A percentile compares a stretch with the other conserved stretches of the same genome.
Evolutionary conservation across 2,113 vertebrate species (phyloP).

Genomic region (Helogale parvula): DNA sequence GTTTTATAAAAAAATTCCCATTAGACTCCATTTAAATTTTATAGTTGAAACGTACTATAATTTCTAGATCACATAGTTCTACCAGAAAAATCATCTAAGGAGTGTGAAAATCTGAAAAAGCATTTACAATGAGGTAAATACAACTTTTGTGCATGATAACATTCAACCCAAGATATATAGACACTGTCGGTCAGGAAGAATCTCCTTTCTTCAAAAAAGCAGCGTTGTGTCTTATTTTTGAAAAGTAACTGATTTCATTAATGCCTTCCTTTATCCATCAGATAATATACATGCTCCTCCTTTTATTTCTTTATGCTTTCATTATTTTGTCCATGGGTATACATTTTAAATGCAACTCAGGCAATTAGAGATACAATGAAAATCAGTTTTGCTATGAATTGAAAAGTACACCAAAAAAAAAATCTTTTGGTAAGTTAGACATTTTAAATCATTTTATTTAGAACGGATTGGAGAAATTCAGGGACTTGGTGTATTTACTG

Average conservation of each 20-base stretch:
- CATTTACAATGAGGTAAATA: not conserved
- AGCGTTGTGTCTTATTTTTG: not conserved
- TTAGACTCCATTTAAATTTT: not conserved
- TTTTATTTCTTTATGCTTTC: not conserved
- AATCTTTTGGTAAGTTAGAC: not conserved
- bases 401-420: not conserved
- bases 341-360: not conserved
- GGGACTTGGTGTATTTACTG: rapidly evolving
- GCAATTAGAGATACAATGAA: not conserved
- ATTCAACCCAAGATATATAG: not conserved
- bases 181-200: too few relatives aligned
- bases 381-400: not conserved
- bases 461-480: not conserved
- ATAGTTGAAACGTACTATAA: not conserved
- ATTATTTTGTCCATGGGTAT: not conserved
- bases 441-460: not conserved
- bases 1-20: not conserved
- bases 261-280: not conserved
- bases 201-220: not conserved
- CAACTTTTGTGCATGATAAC: not conserved
- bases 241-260: not conserved
- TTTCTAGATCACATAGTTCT: not conserved
- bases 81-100: not conserved
- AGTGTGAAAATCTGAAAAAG: not conserved
- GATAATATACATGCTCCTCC: rapidly evolving